A percentile compares a stretch with the other conserved stretches of the same genome.
Evolutionary conservation across 2,113 vertebrate species (phyloP).

Genomic region (Oenanthe melanoleuca): DNA sequence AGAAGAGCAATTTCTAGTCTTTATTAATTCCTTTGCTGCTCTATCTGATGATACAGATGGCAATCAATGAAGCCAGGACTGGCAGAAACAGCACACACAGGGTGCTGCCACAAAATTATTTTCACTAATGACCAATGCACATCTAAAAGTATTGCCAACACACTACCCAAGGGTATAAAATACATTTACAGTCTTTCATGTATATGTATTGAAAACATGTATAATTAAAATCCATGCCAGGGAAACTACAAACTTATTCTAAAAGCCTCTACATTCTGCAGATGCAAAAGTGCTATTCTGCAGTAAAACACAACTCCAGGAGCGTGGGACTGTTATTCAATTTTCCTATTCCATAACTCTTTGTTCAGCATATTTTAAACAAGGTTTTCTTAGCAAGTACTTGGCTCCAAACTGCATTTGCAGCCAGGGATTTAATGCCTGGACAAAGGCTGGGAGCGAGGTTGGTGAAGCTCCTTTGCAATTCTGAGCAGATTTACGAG

Average conservation of each 20-base stretch:
- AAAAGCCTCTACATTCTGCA: neutral
- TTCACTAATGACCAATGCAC: slow-evolving; percentile 53
- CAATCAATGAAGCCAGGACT: neutral
- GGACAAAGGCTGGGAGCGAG: neutral
- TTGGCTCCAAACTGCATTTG: neutral
- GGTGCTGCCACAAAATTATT: slow-evolving; percentile 24
- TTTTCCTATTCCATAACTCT: neutral
- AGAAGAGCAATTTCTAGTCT: neutral
- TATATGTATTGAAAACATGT: neutral
- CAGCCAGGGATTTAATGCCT: neutral
- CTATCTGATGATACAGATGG: neutral
- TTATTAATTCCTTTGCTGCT: slow-evolving; percentile 29
- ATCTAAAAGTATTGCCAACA: slow-evolving; percentile 59
- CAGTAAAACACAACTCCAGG: neutral
- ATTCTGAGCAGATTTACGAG: neutral
- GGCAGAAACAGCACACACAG: neutral
- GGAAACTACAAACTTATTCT: neutral
- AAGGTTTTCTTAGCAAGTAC: neutral
- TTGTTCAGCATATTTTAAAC: neutral
- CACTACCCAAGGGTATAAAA: slow-evolving; percentile 36
- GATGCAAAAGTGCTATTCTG: slow-evolving; percentile 21
- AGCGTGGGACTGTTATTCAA: neutral
- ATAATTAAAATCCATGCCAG: slow-evolving; percentile 55
- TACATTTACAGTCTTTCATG: slow-evolving; percentile 62
- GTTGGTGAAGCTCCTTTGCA: neutral